A percentile compares a stretch with the other conserved stretches of the same genome.
Conservation (phyloP, 2,113 vertebrate species). For the Monarcha castaneiventris region DNA sequence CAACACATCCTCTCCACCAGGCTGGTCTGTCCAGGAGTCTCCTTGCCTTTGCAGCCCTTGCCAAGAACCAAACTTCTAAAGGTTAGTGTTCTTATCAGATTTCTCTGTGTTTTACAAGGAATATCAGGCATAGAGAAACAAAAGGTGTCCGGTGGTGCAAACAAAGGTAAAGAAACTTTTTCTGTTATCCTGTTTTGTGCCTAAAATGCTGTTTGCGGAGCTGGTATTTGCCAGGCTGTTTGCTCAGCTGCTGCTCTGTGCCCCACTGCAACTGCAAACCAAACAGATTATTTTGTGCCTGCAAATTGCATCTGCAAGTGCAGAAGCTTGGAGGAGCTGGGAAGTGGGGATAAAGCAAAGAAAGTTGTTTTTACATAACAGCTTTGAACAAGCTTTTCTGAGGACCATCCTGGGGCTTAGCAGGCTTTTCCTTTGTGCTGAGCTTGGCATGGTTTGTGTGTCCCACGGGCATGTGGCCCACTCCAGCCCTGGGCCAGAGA, state of each 20-base stretch:
- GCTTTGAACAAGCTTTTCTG: background rate
- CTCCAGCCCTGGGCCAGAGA: background rate
- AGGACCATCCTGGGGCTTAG: fast-evolving
- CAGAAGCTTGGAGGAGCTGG: background rate
- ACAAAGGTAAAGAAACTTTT: background rate
- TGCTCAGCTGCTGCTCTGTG: background rate
- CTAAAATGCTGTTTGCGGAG: background rate
- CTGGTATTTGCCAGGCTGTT: background rate
- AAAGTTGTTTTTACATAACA: background rate
- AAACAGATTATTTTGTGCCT: background rate
- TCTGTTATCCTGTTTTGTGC: background rate
- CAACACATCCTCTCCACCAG: background rate
- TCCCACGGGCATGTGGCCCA: fast-evolving
- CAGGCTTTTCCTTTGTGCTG: background rate
- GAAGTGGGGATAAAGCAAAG: background rate
- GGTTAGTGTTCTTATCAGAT: slow-evolving; percentile 24
- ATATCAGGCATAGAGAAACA: background rate
- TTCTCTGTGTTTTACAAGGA: background rate
- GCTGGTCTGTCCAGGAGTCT: slow-evolving; percentile 1
- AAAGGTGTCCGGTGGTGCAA: background rate
- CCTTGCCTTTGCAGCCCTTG: slow-evolving; percentile 33
- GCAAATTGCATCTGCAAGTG: background rate
- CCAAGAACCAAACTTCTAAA: slow-evolving; percentile 36
- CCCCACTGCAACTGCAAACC: background rate
- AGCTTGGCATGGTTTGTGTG: fast-evolving